phyloP scores from a whole-genome alignment of 2,113 vertebrate species.

The Nerophis ophidion region DNA sequence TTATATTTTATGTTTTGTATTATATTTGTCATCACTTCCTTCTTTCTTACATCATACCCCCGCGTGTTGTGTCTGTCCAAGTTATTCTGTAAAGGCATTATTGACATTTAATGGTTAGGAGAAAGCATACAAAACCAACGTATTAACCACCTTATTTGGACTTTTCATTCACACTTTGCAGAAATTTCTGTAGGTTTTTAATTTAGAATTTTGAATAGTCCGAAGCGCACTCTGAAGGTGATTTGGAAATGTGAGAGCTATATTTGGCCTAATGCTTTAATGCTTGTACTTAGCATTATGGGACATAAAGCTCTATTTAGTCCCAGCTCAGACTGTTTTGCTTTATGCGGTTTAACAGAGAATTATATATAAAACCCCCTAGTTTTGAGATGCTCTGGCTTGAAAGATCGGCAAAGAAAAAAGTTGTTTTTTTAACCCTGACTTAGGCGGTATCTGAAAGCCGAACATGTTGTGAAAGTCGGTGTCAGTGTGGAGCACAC shows the following conservation, averaged over 20 bases:
- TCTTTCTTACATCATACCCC: too few species aligned
- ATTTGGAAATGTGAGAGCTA: conserved; percentile 47
- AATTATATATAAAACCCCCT: conserved; percentile 52
- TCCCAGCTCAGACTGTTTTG: conserved; percentile 36
- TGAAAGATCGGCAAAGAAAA: conserved; percentile 29
- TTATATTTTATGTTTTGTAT: too few species aligned
- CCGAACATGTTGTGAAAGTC: conserved; percentile 25
- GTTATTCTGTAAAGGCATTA: too few species aligned
- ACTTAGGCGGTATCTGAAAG: conserved; percentile 42
- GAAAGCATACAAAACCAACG: too few species aligned
- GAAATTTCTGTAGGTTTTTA: conserved; percentile 1
- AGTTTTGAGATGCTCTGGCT: conserved; percentile 48
- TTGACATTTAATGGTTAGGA: too few species aligned
- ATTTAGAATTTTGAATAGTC: conserved; percentile 47
- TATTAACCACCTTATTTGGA: too few species aligned
- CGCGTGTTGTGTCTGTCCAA: too few species aligned
- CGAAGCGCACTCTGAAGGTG: conserved; percentile 29
- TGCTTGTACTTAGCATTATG: conserved; percentile 60
- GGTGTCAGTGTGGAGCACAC: conserved; percentile 28
- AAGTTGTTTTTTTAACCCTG: conserved; percentile 33
- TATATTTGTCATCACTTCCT: too few species aligned
- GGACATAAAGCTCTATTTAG: conserved; percentile 55
- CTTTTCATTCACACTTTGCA: too few species aligned
- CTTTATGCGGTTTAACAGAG: conserved; percentile 47
- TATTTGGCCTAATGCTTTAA: conserved; percentile 59